Conservation (phyloP, 2,888 invertebrate species). For the Tenthredo scrophulariae region DNA sequence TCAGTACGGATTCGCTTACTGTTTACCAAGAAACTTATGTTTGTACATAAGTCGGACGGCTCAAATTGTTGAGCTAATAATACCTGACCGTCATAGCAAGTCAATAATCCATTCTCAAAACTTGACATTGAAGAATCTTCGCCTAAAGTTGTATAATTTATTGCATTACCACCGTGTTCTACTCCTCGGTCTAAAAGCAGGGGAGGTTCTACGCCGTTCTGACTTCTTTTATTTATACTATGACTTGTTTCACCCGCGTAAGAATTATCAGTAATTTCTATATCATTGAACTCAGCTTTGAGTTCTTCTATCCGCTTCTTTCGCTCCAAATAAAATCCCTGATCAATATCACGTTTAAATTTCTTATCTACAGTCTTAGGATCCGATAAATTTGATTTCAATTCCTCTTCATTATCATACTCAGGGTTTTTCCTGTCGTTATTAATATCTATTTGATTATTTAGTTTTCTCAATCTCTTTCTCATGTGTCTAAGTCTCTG, state of each 20-base stretch:
- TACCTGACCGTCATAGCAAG: conserved; percentile 88
- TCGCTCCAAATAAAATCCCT: conserved; percentile 55
- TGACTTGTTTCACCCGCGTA: conserved; percentile 55
- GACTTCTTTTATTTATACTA: conserved; percentile 61
- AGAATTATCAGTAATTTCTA: conserved; percentile 60
- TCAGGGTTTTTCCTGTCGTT: conserved; percentile 62
- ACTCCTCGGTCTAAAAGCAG: conserved; percentile 86
- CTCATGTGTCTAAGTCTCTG: conserved; percentile 65
- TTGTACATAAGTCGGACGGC: conserved; percentile 84
- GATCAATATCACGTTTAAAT: conserved; percentile 31
- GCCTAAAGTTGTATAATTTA: conserved; percentile 80
- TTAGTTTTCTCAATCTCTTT: conserved; percentile 59
- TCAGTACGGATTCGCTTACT: conserved; percentile 85
- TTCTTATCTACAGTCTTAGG: conserved; percentile 40
- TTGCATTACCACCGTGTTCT: conserved; percentile 88
- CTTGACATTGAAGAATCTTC: conserved; percentile 88
- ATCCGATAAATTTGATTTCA: conserved; percentile 53
- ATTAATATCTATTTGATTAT: conserved; percentile 61
- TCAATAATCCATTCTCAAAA: conserved; percentile 88
- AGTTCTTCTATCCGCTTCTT: conserved; percentile 59
- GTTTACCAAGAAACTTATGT: conserved; percentile 85
- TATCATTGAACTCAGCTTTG: conserved; percentile 58
- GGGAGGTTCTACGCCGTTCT: conserved; percentile 66
- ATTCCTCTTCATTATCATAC: conserved; percentile 16
- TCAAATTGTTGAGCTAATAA: conserved; percentile 87